These are phyloP conservation scores for Eclectus roratus DNA, from an alignment of 2,113 vertebrate species.

Conservation along the genomic window DNA sequence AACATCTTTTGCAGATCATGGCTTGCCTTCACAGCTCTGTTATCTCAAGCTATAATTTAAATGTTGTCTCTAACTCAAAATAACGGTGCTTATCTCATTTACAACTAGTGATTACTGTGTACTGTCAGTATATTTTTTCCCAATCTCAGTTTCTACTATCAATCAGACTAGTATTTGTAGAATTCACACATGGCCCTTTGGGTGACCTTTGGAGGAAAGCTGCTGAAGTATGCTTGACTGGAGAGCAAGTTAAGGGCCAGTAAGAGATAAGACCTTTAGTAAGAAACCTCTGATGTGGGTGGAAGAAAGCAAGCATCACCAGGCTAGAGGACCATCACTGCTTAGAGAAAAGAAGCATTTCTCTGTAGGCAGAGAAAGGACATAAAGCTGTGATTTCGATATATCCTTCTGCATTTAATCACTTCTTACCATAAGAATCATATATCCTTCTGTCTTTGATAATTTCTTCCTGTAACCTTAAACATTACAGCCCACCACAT, in stretches of 20 bases:
- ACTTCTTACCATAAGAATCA: not conserved
- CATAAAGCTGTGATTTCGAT: not conserved
- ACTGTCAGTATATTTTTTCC: not conserved
- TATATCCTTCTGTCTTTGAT: not conserved
- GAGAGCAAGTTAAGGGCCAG: not conserved
- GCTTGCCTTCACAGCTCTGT: not conserved
- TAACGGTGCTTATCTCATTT: not conserved
- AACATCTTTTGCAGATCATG: not conserved
- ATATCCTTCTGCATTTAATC: not conserved
- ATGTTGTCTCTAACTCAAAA: not conserved
- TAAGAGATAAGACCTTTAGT: not conserved
- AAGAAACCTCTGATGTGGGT: not conserved
- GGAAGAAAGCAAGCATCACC: not conserved
- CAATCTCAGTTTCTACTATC: not conserved
- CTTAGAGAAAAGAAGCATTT: not conserved
- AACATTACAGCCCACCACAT: not conserved
- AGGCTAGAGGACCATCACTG: not conserved
- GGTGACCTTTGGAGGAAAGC: not conserved
- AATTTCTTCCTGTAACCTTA: not conserved
- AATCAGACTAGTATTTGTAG: not conserved
- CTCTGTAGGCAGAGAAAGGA: not conserved
- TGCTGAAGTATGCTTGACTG: not conserved
- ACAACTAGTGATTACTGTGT: not conserved
- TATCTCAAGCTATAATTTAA: not conserved
- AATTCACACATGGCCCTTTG: not conserved